Evolutionary conservation across 2,797 vertebrate genomes (phyloP).

Genomic region (Petrocephalus schoutedeni): DNA sequence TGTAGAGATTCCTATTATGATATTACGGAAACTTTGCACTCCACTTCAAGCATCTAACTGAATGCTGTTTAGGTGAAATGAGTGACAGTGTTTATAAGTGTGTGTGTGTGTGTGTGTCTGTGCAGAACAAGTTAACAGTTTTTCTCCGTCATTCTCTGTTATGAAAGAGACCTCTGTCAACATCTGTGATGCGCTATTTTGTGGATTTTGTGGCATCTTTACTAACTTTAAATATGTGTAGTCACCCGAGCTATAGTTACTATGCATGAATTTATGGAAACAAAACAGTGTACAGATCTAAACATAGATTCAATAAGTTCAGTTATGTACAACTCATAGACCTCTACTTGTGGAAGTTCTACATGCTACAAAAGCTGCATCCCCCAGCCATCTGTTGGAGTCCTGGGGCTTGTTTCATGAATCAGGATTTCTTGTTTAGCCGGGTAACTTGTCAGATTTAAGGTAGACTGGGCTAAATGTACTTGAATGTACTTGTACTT

Average conservation of each 20-base stretch:
- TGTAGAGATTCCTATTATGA: slow-evolving; percentile 22
- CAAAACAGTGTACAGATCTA: not conserved
- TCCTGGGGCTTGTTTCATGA: not conserved
- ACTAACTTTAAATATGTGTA: not conserved
- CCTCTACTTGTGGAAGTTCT: not conserved
- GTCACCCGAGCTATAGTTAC: not conserved
- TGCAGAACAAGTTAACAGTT: slow-evolving; percentile 1
- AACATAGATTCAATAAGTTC: not conserved
- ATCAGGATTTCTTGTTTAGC: too few relatives aligned
- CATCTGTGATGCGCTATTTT: not conserved
- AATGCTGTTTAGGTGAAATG: not conserved
- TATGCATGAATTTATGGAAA: not conserved
- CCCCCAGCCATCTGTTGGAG: not conserved
- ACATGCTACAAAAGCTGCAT: not conserved
- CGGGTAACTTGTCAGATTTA: too few relatives aligned
- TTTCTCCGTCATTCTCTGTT: not conserved
- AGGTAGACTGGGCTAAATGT: not conserved
- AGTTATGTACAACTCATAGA: not conserved
- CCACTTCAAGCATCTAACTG: not conserved
- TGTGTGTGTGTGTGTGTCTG: not conserved
- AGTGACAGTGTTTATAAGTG: not conserved
- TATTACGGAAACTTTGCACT: not conserved
- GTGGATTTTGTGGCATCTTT: not conserved
- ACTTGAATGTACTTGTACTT: not conserved
- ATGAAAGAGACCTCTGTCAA: not conserved